Evolutionary conservation across 2,888 invertebrate species (phyloP).

Genomic region (Drosophila mayaguana): DNA sequence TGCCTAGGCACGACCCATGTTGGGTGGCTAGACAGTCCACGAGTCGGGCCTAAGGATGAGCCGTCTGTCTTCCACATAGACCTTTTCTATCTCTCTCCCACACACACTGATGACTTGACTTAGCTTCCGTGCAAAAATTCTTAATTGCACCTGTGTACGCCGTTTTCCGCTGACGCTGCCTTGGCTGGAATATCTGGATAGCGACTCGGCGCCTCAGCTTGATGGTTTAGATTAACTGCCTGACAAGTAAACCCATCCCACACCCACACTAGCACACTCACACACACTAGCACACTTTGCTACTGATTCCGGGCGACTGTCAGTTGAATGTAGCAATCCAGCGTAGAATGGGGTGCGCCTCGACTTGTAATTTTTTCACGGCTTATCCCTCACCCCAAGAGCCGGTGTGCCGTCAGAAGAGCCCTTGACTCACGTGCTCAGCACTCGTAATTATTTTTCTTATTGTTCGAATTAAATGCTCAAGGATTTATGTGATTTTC

Average conservation of each 20-base stretch:
- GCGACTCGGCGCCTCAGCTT: conserved; percentile 62
- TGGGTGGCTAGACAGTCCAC: conserved; percentile 9
- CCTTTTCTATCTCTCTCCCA: background rate
- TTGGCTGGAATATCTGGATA: conserved; percentile 71
- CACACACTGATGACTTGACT: conserved; percentile 64
- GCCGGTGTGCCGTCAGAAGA: conserved; percentile 41
- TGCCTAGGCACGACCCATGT: conserved; percentile 31
- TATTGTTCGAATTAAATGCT: conserved; percentile 81
- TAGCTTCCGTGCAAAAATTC: conserved; percentile 81
- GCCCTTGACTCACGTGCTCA: conserved; percentile 80
- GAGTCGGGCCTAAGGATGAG: conserved; percentile 1
- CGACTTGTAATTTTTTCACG: conserved; percentile 76
- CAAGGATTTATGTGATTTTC: conserved; percentile 73
- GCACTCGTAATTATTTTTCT: conserved; percentile 82
- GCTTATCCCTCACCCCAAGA: conserved; percentile 58
- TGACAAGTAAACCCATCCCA: conserved; percentile 79
- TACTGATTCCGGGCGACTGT: conserved; percentile 70
- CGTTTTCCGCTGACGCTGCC: conserved; percentile 77
- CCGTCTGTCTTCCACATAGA: background rate
- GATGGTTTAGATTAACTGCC: conserved; percentile 83
- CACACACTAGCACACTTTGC: conserved; percentile 53
- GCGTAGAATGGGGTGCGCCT: conserved; percentile 49
- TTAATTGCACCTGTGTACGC: conserved; percentile 81
- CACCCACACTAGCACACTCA: conserved; percentile 26
- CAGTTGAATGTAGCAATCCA: conserved; percentile 52